Evolutionary conservation across 1,140 invertebrate genomes (phyloP).

Genomic region (Drosophila tristis): DNA sequence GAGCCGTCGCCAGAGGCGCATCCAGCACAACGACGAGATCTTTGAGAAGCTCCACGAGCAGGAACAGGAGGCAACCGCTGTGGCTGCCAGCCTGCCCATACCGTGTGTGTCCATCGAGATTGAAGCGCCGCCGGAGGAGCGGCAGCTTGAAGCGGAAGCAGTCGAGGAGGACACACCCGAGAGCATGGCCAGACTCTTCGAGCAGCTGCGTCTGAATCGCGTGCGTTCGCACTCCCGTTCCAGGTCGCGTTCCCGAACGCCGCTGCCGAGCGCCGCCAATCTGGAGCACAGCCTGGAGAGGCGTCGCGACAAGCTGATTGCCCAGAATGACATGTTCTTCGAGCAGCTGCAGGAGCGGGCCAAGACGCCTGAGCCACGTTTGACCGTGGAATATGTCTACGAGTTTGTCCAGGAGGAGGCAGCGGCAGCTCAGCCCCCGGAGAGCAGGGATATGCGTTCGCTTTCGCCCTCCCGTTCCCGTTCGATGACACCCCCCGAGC

Average conservation of each 20-base stretch:
- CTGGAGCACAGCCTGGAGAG: slow-evolving; percentile 62
- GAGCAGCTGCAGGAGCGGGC: slow-evolving; percentile 56
- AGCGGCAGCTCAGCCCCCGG: background rate
- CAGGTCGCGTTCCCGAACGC: slow-evolving; percentile 66
- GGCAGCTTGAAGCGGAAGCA: slow-evolving; percentile 25
- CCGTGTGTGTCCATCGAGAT: slow-evolving; percentile 60
- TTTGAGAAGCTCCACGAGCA: slow-evolving; percentile 54
- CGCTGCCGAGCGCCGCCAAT: slow-evolving; percentile 60
- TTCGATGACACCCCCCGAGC: slow-evolving; percentile 38
- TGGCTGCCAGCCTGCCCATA: slow-evolving; percentile 2
- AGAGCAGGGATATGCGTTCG: slow-evolving; percentile 52
- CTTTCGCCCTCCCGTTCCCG: slow-evolving; percentile 60
- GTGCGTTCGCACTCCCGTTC: slow-evolving; percentile 65
- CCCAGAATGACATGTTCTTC: slow-evolving; percentile 70
- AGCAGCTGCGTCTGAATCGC: slow-evolving; percentile 67
- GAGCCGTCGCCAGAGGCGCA: slow-evolving; percentile 54
- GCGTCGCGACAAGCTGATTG: slow-evolving; percentile 58
- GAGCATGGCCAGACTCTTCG: slow-evolving; percentile 64
- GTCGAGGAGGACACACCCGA: slow-evolving; percentile 59
- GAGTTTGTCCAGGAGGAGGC: slow-evolving; percentile 44
- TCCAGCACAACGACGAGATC: slow-evolving; percentile 71
- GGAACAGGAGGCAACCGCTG: background rate
- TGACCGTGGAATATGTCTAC: slow-evolving; percentile 65
- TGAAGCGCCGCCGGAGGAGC: slow-evolving; percentile 17
- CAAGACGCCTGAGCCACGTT: slow-evolving; percentile 40